These are phyloP conservation scores for Biston stratarius DNA, from an alignment of 2,888 invertebrate species.

Conservation along the genomic window DNA sequence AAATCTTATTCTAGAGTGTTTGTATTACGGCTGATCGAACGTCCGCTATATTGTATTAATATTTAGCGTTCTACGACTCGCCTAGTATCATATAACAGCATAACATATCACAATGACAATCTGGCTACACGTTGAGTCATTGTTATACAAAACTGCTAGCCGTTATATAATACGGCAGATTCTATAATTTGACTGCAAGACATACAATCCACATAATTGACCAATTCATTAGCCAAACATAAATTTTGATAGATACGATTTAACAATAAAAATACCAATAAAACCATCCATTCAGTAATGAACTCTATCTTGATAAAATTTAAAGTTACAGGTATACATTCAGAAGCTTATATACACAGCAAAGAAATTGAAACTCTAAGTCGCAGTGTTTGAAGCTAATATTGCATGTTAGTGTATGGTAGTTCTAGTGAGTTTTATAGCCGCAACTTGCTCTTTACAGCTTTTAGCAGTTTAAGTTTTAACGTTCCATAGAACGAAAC, in stretches of 20 bases:
- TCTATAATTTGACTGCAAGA: no score
- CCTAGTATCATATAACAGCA: no score
- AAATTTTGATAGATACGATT: constrained; percentile 19
- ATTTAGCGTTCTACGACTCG: no score
- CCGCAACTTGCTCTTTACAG: constrained; percentile 37
- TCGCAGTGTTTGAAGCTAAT: not conserved
- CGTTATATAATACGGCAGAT: no score
- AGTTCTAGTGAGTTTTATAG: constrained; percentile 34
- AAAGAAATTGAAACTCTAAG: constrained; percentile 4
- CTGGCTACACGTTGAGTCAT: no score
- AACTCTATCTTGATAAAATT: constrained; percentile 27
- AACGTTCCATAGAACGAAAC: constrained; percentile 39
- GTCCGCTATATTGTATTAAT: no score
- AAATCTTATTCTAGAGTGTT: no score
- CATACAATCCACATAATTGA: not conserved
- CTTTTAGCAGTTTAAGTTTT: constrained; percentile 41
- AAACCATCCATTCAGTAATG: constrained; percentile 27
- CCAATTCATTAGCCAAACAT: constrained; percentile 25
- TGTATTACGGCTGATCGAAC: no score
- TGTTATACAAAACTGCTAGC: no score
- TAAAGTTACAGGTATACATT: constrained; percentile 18
- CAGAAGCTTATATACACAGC: not conserved
- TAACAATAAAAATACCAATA: constrained; percentile 30
- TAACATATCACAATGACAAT: no score
- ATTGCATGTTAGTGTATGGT: constrained; percentile 3